Percentiles rank a stretch among this genome's conserved stretches.
Evolutionary conservation across 2,888 invertebrate genomes (phyloP).

Genomic region (Apamea epomidion): DNA sequence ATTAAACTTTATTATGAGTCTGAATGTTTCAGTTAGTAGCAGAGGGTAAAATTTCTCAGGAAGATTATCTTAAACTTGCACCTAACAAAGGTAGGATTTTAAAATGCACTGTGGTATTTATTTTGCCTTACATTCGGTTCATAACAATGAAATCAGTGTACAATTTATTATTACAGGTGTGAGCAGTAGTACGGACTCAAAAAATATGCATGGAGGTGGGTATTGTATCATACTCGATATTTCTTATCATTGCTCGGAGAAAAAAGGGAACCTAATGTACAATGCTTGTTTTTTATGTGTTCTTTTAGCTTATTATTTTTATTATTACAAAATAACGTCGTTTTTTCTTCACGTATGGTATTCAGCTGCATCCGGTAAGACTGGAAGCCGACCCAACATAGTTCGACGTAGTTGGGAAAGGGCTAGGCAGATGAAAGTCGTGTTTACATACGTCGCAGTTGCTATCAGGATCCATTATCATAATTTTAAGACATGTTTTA

Average conservation of each 20-base stretch:
- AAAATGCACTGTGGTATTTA: slow-evolving; percentile 19
- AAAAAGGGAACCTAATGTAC: background rate
- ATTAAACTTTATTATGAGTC: slow-evolving; percentile 43
- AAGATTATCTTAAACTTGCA: slow-evolving; percentile 86
- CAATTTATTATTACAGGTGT: slow-evolving; percentile 78
- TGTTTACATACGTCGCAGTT: background rate
- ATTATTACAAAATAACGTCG: background rate
- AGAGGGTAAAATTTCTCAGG: slow-evolving; percentile 86
- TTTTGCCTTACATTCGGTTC: slow-evolving; percentile 7
- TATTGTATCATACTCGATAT: slow-evolving; percentile 61
- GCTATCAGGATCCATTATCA: background rate
- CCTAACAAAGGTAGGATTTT: slow-evolving; percentile 83
- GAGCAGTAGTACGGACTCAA: slow-evolving; percentile 73
- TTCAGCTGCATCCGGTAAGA: background rate
- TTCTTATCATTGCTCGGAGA: background rate
- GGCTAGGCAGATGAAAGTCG: background rate
- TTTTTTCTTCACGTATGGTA: background rate
- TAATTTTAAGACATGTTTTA: slow-evolving; percentile 17
- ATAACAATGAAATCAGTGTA: slow-evolving; percentile 38
- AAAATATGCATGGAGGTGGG: slow-evolving; percentile 80
- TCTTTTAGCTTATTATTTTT: background rate
- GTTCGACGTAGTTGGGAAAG: background rate
- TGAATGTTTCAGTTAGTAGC: slow-evolving; percentile 87
- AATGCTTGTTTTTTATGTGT: background rate
- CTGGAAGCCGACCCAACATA: background rate